These are phyloP conservation scores for Neuroscelio doddi DNA, from an alignment of 2,888 invertebrate genomes.

Conservation along the genomic window DNA sequence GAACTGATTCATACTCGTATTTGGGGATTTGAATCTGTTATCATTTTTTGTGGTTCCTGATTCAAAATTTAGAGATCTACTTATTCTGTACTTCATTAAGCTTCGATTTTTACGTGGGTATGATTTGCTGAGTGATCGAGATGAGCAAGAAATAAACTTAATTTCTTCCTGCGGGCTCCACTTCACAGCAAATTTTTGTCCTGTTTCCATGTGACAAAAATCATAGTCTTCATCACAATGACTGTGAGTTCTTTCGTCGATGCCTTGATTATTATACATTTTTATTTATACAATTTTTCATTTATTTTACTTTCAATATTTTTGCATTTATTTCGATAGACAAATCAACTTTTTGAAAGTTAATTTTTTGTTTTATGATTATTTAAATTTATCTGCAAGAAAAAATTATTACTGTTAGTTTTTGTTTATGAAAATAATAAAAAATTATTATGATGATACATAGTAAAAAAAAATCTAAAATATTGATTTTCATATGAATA, in stretches of 20 bases:
- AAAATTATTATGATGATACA: too few relatives aligned
- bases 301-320: too few relatives aligned
- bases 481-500: too few relatives aligned
- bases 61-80: constrained; percentile 61
- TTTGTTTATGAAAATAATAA: too few relatives aligned
- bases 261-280: constrained; percentile 49
- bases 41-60: constrained; percentile 35
- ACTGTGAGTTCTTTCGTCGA: constrained; percentile 39
- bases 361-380: too few relatives aligned
- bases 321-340: too few relatives aligned
- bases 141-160: constrained; percentile 51
- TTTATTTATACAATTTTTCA: too few relatives aligned
- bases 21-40: constrained; percentile 50
- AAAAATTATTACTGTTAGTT: too few relatives aligned
- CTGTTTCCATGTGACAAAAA: constrained; percentile 46
- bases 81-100: constrained; percentile 54
- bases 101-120: constrained; percentile 53
- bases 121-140: constrained; percentile 53
- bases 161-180: constrained; percentile 54
- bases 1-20: constrained; percentile 52
- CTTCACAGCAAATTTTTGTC: constrained; percentile 49
- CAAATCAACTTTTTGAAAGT: too few relatives aligned
- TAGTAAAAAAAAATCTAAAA: too few relatives aligned
- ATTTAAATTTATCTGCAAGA: too few relatives aligned
- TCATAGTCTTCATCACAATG: constrained; percentile 50